phyloP scores from a whole-genome alignment of 2,113 vertebrate species.

The Heteronetta atricapilla region DNA sequence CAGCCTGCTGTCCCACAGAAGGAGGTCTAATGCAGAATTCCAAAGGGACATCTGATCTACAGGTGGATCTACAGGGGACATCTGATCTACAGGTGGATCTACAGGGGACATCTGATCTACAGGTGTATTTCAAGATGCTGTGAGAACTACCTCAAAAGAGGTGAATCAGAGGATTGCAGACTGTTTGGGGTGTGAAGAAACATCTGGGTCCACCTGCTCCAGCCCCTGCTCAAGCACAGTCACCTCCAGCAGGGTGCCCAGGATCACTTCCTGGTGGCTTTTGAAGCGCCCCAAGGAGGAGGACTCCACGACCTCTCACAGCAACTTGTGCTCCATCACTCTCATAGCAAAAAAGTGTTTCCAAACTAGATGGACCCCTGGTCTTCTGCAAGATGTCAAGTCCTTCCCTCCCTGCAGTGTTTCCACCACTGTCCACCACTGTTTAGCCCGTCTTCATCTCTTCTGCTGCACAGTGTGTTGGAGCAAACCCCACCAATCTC shows the following conservation, averaged over 20 bases:
- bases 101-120: neutral
- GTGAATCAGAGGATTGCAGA: neutral
- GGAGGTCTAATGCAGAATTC: neutral
- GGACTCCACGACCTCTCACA: neutral
- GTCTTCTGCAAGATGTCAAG: neutral
- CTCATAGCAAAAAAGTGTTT: neutral
- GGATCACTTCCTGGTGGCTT: neutral
- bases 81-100: neutral
- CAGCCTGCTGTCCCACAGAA: neutral
- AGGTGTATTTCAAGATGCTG: neutral
- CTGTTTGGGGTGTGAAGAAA: neutral
- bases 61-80: neutral
- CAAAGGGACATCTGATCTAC: neutral
- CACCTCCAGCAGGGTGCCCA: neutral
- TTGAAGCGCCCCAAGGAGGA: neutral
- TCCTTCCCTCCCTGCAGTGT: neutral
- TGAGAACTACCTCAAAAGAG: neutral
- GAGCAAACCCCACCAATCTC: accelerated
- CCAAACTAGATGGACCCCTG: neutral
- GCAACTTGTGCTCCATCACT: neutral
- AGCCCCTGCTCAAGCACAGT: neutral
- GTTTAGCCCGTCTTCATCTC: neutral
- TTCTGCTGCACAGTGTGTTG: neutral
- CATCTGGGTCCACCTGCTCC: neutral
- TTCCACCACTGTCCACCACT: neutral